A percentile compares a stretch with the other conserved stretches of the same genome.
These are phyloP conservation scores for Cheilosia soror DNA, from an alignment of 2,888 invertebrate species.

Conservation along the genomic window DNA sequence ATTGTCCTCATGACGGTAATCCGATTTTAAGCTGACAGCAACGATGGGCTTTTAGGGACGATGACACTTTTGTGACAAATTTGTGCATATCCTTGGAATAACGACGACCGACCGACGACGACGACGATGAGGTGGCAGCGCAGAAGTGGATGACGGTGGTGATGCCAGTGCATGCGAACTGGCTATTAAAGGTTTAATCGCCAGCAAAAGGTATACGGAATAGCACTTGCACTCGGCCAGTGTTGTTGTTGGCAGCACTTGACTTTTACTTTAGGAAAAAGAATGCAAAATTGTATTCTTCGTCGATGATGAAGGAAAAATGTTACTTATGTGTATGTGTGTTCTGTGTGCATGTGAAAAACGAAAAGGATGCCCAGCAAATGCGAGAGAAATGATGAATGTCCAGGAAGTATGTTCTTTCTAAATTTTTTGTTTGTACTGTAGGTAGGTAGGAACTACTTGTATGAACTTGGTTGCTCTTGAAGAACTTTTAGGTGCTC, in stretches of 20 bases:
- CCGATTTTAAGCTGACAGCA: conserved; percentile 75
- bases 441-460: background rate
- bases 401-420: conserved; percentile 30
- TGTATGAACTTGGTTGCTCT: background rate
- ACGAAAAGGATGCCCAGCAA: conserved; percentile 16
- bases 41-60: conserved; percentile 74
- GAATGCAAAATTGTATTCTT: conserved; percentile 29
- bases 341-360: background rate
- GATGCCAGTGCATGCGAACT: conserved; percentile 33
- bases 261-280: conserved; percentile 43
- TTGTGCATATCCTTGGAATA: conserved; percentile 75
- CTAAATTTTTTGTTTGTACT: background rate
- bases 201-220: background rate
- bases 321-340: background rate
- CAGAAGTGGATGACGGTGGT: conserved; percentile 18
- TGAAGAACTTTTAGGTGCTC: background rate
- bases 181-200: conserved; percentile 9
- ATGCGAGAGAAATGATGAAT: conserved; percentile 41
- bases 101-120: conserved; percentile 35
- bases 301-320: background rate
- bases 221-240: conserved; percentile 37
- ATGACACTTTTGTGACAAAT: conserved; percentile 75
- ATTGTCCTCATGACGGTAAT: conserved; percentile 70
- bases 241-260: conserved; percentile 37
- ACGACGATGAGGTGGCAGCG: conserved; percentile 11